Evolutionary conservation across 2,888 invertebrate species (phyloP), one percentile per base, ranked within the genome.

Genomic region (Cantharis flavilabris): DNA sequence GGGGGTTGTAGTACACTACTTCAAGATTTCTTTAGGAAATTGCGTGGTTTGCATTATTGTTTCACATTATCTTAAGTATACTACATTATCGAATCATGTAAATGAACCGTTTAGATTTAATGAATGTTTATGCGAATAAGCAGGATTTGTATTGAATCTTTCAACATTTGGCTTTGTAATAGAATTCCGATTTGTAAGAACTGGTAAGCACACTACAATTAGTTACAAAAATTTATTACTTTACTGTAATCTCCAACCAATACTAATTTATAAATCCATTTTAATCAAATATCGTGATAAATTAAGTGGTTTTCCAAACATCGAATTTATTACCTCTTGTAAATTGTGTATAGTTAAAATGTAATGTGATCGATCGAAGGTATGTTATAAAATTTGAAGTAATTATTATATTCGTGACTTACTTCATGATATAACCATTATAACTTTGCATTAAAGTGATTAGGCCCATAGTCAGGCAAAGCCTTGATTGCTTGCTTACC

Each of bases 391-490:
- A 80, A 79, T 79, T 79, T 81, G 75, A 78, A 80, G 77, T 80
- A 80, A 81, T 81, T 80, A 78, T 75, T 74, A 74, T 77, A 78
- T 81, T 82, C 82, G 82, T 82, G 82, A 82, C 82, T 79, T 73
- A 77, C 74, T 78, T 72, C 76, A 75, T 76, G 76, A 81, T 80
- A 80, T 77, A 82, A 78, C 65, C 65, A 65, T 65, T 65, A 65
- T 65, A 16, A 23, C 65, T 23, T 23, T 65, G 65, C 80, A 79
- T 80, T 78, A 81, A 80, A 81, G 78, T 77, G 79, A 79, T 80
- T 79, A 76, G 73, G 64, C 75, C 73, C 76, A 76, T 75, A 80
- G 82, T 82, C 82, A 82, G 81, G 82, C 82, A 78, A 82, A 79
- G 78, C 76, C 80, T 81, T 82, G 82, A 82, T 82, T 82, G 81